These are phyloP conservation scores for Lasioglossum malachurum DNA, from an alignment of 2,888 invertebrate genomes.

Conservation along the genomic window DNA sequence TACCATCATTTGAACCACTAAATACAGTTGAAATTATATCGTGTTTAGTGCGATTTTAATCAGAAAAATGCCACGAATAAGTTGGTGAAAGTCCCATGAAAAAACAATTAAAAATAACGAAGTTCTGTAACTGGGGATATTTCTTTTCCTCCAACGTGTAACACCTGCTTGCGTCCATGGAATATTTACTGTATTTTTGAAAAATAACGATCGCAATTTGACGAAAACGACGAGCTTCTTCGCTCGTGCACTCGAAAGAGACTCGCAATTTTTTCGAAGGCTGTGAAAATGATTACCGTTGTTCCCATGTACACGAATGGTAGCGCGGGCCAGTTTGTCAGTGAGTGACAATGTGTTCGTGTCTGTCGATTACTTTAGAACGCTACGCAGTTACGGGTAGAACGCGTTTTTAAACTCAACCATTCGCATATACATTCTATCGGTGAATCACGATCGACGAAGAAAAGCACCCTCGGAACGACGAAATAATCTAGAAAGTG, in stretches of 20 bases:
- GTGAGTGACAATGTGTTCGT: constrained; percentile 9
- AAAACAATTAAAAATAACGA: no score
- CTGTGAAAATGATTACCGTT: background rate
- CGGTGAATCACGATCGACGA: constrained; percentile 11
- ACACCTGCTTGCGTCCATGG: no score
- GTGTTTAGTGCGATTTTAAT: no score
- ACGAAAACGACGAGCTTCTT: no score
- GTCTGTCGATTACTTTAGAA: constrained; percentile 48
- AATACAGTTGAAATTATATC: no score
- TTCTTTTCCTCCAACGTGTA: no score
- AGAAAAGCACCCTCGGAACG: constrained; percentile 9
- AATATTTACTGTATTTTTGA: background rate
- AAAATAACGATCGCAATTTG: background rate
- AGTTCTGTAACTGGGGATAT: no score
- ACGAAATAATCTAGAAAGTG: background rate
- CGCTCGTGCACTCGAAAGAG: background rate
- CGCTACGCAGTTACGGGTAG: constrained; percentile 50
- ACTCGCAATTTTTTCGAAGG: background rate
- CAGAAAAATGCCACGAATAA: no score
- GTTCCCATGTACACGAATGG: background rate
- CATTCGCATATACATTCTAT: constrained; percentile 3
- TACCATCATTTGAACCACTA: no score
- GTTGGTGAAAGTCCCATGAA: no score
- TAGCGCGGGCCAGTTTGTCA: background rate
- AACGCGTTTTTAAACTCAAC: constrained; percentile 32